These are phyloP conservation scores for Thaumatotibia leucotreta DNA, from an alignment of 1,140 invertebrate species.

Conservation along the genomic window DNA sequence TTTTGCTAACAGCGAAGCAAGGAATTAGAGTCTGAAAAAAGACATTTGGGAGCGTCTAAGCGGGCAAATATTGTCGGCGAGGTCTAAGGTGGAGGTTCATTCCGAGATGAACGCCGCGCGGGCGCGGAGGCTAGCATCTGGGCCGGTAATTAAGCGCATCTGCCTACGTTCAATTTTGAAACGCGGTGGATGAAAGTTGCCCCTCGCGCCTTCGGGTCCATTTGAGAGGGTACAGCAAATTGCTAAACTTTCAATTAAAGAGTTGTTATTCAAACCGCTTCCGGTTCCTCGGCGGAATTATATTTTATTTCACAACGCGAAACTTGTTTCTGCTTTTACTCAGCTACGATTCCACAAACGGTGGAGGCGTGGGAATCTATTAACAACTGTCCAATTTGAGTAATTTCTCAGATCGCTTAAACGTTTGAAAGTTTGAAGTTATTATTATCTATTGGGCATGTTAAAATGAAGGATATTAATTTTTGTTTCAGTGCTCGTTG, in stretches of 20 bases:
- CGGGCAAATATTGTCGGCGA: conserved; percentile 38
- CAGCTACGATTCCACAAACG: conserved; percentile 31
- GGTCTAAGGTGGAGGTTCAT: conserved; percentile 34
- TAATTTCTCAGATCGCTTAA: conserved; percentile 18
- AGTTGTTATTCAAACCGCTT: conserved; percentile 75
- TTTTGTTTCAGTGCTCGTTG: conserved; percentile 44
- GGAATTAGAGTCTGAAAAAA: conserved; percentile 38
- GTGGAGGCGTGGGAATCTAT: conserved; percentile 32
- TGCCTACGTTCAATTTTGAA: conserved; percentile 75
- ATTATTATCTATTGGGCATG: neutral
- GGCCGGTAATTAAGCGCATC: conserved; percentile 71
- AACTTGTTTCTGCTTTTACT: conserved; percentile 55
- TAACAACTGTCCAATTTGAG: conserved; percentile 31
- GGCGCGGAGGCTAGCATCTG: conserved; percentile 53
- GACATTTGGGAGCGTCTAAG: conserved; percentile 36
- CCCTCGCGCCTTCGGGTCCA: conserved; percentile 61
- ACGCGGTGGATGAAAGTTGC: conserved; percentile 64
- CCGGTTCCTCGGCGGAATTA: conserved; percentile 58
- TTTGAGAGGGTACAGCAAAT: conserved; percentile 70
- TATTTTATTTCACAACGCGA: conserved; percentile 67
- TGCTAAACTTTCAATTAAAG: conserved; percentile 77
- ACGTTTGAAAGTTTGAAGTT: neutral
- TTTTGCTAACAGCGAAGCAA: conserved; percentile 22
- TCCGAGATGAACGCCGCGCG: conserved; percentile 40
- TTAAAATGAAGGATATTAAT: neutral